phyloP scores from a whole-genome alignment of 1,140 invertebrate species.

The Tetragonula clypearis region DNA sequence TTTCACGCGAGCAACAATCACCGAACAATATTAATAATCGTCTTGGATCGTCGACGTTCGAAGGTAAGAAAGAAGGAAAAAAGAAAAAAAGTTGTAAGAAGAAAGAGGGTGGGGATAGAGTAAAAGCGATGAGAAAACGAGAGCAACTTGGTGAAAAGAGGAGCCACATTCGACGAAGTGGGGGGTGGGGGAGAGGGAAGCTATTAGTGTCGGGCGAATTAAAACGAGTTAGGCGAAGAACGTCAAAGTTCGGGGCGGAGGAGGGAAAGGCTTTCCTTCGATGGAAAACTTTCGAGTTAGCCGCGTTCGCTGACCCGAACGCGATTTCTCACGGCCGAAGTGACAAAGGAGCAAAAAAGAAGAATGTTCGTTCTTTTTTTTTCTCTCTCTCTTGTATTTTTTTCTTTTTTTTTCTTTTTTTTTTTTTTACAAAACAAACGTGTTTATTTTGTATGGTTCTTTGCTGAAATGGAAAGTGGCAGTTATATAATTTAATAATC shows the following conservation, averaged over 20 bases:
- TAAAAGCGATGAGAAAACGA: not conserved
- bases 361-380: not conserved
- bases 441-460: constrained; percentile 68
- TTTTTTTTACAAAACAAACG: constrained; percentile 69
- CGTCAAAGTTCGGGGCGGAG: not conserved
- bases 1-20: not conserved
- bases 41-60: not conserved
- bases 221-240: constrained; percentile 24
- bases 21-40: constrained; percentile 3
- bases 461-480: constrained; percentile 67
- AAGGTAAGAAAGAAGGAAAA: too few species aligned
- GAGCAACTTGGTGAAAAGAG: not conserved
- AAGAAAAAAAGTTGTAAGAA: not conserved
- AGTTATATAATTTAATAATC: constrained; percentile 67
- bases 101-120: not conserved
- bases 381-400: not conserved
- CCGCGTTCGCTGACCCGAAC: constrained; percentile 9
- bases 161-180: not conserved
- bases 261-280: not conserved
- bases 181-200: not conserved
- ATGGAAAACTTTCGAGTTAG: constrained; percentile 22
- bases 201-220: constrained; percentile 29
- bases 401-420: not conserved
- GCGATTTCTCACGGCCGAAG: not conserved
- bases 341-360: constrained; percentile 5